phyloP scores from a whole-genome alignment of 1,140 invertebrate genomes.

The Drosophila mauritiana region DNA sequence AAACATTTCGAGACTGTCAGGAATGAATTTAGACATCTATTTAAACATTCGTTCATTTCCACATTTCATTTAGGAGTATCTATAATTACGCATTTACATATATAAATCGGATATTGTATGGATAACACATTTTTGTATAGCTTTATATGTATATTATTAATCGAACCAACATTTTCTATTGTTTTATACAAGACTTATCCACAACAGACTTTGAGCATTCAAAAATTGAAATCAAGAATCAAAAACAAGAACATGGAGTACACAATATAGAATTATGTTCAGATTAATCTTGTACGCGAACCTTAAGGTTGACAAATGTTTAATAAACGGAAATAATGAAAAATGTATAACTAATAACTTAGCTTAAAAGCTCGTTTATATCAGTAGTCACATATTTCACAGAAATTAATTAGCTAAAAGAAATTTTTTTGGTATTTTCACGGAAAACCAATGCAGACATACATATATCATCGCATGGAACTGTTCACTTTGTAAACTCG shows the following conservation, averaged over 20 bases:
- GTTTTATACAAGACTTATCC: conserved; percentile 45
- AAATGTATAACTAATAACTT: conserved; percentile 15
- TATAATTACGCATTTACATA: conserved; percentile 50
- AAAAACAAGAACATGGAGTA: conserved; percentile 28
- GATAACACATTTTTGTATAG: conserved; percentile 69
- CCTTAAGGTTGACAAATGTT: conserved; percentile 29
- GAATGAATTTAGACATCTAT: conserved; percentile 37
- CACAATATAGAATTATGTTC: conserved; percentile 33
- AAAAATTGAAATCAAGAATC: conserved; percentile 50
- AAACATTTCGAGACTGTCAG: conserved; percentile 52
- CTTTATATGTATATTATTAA: conserved; percentile 74
- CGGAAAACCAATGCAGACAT: conserved; percentile 12
- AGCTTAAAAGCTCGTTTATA: background rate
- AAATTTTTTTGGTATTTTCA: conserved; percentile 20
- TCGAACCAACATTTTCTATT: conserved; percentile 54
- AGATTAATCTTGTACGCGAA: conserved; percentile 22
- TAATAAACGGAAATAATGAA: conserved; percentile 36
- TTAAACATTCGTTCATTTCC: conserved; percentile 35
- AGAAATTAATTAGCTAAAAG: conserved; percentile 11
- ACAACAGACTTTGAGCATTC: conserved; percentile 25
- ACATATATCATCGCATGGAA: conserved; percentile 20
- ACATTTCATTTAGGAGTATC: conserved; percentile 43
- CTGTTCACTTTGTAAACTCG: conserved; percentile 86
- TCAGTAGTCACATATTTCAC: background rate
- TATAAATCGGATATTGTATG: conserved; percentile 36